Evolutionary conservation across 2,113 vertebrate species (phyloP).

Genomic region (Gasterosteus nipponicus): DNA sequence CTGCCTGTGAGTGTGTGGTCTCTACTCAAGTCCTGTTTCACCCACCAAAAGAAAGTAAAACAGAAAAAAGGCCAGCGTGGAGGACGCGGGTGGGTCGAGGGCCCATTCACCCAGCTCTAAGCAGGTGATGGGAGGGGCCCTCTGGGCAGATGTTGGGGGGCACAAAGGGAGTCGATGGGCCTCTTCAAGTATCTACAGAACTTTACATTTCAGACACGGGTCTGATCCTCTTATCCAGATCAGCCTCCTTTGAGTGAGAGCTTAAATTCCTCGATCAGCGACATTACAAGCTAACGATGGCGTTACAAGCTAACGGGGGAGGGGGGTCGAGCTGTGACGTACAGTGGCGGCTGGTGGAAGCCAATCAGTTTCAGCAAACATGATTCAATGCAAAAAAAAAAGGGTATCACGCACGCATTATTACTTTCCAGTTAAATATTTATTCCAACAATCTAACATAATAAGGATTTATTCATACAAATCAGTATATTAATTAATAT

Average conservation of each 20-base stretch:
- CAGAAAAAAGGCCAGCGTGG: slow-evolving; percentile 51
- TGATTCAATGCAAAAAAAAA: too few relatives aligned
- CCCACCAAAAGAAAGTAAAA: slow-evolving; percentile 8
- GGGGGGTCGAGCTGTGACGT: too few relatives aligned
- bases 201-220: slow-evolving; percentile 61
- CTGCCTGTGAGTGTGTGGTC: slow-evolving; percentile 67
- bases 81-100: slow-evolving; percentile 33
- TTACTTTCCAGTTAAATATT: too few relatives aligned
- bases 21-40: slow-evolving; percentile 32
- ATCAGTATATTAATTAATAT: too few relatives aligned
- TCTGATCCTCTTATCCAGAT: slow-evolving; percentile 71
- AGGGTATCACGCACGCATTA: too few relatives aligned
- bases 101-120: slow-evolving; percentile 26
- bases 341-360: too few relatives aligned
- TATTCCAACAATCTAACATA: too few relatives aligned
- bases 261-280: slow-evolving; percentile 48
- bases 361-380: too few relatives aligned
- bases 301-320: too few relatives aligned
- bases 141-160: slow-evolving; percentile 56
- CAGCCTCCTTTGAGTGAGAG: slow-evolving; percentile 49
- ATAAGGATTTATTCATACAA: too few relatives aligned
- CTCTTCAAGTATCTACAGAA: slow-evolving; percentile 63
- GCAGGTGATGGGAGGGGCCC: slow-evolving; percentile 51
- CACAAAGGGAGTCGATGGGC: slow-evolving; percentile 52
- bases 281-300: slow-evolving; percentile 46